phyloP scores from a whole-genome alignment of 2,888 invertebrate species.

The Apodemia duryi region DNA sequence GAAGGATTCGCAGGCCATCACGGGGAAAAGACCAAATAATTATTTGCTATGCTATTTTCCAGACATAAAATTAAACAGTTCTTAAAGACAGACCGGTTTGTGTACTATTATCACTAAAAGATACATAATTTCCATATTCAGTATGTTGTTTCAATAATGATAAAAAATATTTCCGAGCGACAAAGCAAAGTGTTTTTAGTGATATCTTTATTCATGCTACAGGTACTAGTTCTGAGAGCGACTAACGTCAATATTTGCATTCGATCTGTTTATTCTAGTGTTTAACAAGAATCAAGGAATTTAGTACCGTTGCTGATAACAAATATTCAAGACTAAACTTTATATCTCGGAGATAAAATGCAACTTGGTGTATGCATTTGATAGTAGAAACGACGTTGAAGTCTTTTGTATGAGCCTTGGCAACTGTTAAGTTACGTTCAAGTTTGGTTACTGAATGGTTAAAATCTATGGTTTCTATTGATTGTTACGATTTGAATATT shows the following conservation, averaged over 20 bases:
- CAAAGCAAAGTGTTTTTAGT: not conserved
- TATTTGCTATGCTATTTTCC: no score
- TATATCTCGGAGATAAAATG: not conserved
- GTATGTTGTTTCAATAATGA: not conserved
- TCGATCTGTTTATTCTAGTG: slow-evolving; percentile 48
- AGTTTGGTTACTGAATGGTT: not conserved
- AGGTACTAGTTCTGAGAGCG: slow-evolving; percentile 3
- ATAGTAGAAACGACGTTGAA: slow-evolving; percentile 39
- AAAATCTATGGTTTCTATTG: no score
- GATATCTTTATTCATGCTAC: not conserved
- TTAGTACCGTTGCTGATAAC: slow-evolving; percentile 15
- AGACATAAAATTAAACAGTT: not conserved
- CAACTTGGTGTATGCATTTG: not conserved
- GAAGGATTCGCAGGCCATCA: no score
- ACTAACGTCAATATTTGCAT: slow-evolving; percentile 46
- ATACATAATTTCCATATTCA: not conserved
- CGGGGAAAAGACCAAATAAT: no score
- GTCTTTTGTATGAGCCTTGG: slow-evolving; percentile 45
- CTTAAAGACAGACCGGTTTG: not conserved
- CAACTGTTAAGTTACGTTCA: slow-evolving; percentile 7
- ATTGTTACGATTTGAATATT: no score
- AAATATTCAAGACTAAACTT: slow-evolving; percentile 25
- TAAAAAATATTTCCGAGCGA: slow-evolving; percentile 1
- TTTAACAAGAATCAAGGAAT: slow-evolving; percentile 21
- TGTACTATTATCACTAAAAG: not conserved